Evolutionary conservation across 2,888 invertebrate genomes (phyloP), one percentile per base, ranked within the genome.

Genomic region (Eupithecia centaureata): DNA sequence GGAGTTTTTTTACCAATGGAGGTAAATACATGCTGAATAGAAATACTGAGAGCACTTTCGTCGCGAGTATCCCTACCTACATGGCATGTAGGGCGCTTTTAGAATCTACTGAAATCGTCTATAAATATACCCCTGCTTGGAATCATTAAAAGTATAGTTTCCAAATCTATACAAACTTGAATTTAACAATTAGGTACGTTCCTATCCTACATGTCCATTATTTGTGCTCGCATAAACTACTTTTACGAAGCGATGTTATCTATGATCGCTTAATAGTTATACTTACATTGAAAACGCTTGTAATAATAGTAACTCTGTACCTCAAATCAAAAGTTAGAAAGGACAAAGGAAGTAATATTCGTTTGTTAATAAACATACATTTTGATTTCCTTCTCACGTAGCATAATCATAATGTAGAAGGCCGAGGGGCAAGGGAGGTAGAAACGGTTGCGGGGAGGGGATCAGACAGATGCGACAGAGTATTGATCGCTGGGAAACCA

Each of bases 401-500:
- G 47, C 47, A 32, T 5, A 47, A 47, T 18, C 18, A 8, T 5
- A 18, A 32, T 12, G 22, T 10, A 57, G 13, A 32, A 30, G 57
- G 32, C 32, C 28, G 54, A 56, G 57, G 18, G 30, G 47, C n/a
- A 25, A 30, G 58, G 56, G 27, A 42, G 65, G 65, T 18, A 62
- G 3, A 30, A 10, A 47, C 32, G 15, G 5, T 12, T 27, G 42
- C 27, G 51, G 56, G 51, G 51, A 47, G 32, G 52, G 42, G 52
- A 25, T 3, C 58, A 15, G 33, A 22, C 15, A 12, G 32, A 65
- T 65, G 56, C 63, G 69, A 57, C 69, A 63, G 63, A 35, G 65
- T 69, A 69, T 69, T 57, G 69, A 69, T 69, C 65, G 69, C 56
- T 28, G 63, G 56, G 63, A 57, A 56, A 56, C 63, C 65, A 63